These are phyloP conservation scores for Marmota monax DNA, from an alignment of 2,113 vertebrate species.

Conservation along the genomic window DNA sequence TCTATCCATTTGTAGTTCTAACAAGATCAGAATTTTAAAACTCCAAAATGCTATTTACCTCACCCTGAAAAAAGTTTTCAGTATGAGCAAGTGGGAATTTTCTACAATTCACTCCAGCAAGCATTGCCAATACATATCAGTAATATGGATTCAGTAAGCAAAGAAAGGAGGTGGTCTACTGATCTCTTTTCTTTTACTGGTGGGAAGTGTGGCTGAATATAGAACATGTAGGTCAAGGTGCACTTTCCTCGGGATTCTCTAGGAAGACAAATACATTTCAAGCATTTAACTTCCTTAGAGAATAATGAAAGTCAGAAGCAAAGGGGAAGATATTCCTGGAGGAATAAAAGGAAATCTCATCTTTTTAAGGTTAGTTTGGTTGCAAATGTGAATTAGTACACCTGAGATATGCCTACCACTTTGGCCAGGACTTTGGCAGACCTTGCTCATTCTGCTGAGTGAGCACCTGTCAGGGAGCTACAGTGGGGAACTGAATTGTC, in stretches of 20 bases:
- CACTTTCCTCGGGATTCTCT: background rate
- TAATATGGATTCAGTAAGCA: background rate
- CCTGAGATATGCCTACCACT: background rate
- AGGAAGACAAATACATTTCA: background rate
- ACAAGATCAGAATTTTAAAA: background rate
- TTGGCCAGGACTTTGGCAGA: background rate
- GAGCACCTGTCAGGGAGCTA: no score
- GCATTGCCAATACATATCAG: background rate
- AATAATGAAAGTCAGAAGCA: background rate
- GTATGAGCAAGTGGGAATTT: background rate
- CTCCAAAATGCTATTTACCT: background rate
- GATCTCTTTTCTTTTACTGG: background rate
- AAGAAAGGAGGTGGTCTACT: background rate
- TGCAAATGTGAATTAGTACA: background rate
- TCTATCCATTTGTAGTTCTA: background rate
- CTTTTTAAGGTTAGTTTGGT: background rate
- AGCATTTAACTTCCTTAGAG: background rate
- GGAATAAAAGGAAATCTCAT: background rate
- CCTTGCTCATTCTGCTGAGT: background rate
- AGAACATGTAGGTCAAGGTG: background rate
- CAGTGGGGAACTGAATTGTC: rapidly evolving
- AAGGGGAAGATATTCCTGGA: background rate
- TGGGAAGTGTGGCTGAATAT: background rate
- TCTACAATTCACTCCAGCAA: background rate
- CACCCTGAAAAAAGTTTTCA: background rate